These are phyloP conservation scores for Schlechtendalia chinensis DNA, from an alignment of 1,140 invertebrate species.

Conservation along the genomic window DNA sequence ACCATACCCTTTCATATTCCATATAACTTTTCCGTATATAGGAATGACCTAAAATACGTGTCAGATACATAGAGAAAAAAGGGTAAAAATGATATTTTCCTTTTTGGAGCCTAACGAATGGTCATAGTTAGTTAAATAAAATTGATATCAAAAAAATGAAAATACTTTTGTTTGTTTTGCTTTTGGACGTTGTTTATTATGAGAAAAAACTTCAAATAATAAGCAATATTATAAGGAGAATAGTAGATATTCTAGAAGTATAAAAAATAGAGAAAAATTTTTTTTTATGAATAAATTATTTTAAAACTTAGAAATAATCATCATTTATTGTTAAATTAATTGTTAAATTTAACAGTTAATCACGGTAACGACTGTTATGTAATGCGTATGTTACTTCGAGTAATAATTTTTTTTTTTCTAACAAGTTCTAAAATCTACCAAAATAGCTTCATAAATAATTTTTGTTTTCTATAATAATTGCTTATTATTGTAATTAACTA, in stretches of 20 bases:
- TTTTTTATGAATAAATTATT: conserved; percentile 21
- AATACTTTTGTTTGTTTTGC: background rate
- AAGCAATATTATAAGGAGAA: conserved; percentile 1
- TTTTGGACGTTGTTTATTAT: conserved; percentile 2
- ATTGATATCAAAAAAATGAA: conserved; percentile 9
- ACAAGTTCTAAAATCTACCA: too few relatives aligned
- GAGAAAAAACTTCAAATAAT: conserved; percentile 7
- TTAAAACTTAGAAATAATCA: background rate
- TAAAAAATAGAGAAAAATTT: background rate
- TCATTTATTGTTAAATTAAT: background rate
- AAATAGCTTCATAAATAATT: too few relatives aligned
- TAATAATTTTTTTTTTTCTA: too few relatives aligned
- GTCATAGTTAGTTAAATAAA: conserved; percentile 37
- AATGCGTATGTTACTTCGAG: too few relatives aligned
- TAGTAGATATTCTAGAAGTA: background rate
- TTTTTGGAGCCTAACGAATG: conserved; percentile 3
- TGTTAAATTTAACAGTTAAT: too few relatives aligned
- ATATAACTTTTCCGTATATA: background rate
- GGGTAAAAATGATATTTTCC: conserved; percentile 6
- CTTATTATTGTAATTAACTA: too few relatives aligned
- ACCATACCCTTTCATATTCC: background rate
- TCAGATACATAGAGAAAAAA: conserved; percentile 14
- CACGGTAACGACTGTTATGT: too few relatives aligned
- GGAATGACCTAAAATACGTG: conserved; percentile 27
- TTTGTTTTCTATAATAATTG: too few relatives aligned